Evolutionary conservation across 1,140 invertebrate genomes (phyloP).

Genomic region (Sweltsa coloradensis): DNA sequence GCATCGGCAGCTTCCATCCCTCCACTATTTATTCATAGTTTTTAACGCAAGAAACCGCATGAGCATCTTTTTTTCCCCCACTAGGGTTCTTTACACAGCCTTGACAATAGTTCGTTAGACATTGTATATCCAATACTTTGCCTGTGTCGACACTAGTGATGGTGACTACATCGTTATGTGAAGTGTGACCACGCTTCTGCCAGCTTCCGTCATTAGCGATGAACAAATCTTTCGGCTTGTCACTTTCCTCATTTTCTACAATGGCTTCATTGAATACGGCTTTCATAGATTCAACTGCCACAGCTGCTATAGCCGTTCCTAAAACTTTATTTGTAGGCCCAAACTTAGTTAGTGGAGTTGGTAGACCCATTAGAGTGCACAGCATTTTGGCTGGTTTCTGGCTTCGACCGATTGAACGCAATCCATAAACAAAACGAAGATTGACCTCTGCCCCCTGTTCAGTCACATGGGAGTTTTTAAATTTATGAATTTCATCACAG

Average conservation of each 20-base stretch:
- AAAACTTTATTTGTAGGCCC: conserved; percentile 5
- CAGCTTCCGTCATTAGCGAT: conserved; percentile 12
- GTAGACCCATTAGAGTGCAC: conserved; percentile 8
- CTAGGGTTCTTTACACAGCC: too few species aligned
- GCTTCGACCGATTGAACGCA: conserved; percentile 11
- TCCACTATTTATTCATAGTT: conserved; percentile 14
- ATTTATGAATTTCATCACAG: too few species aligned
- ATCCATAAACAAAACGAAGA: conserved; percentile 8
- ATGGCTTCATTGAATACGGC: conserved; percentile 9
- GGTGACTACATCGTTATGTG: conserved; percentile 10
- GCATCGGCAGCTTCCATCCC: conserved; percentile 11
- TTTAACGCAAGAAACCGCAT: conserved; percentile 1
- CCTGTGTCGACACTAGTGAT: conserved; percentile 9
- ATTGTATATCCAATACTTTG: conserved; percentile 9
- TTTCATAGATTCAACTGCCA: conserved; percentile 10
- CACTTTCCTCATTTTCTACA: conserved; percentile 6
- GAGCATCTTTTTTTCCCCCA: background rate
- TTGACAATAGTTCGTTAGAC: conserved; percentile 11
- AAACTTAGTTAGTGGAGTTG: conserved; percentile 1
- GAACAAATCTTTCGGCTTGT: conserved; percentile 5
- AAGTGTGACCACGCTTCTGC: conserved; percentile 12
- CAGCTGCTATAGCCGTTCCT: conserved; percentile 7
- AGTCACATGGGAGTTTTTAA: too few species aligned
- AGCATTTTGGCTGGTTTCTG: conserved; percentile 6
- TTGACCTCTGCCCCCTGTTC: too few species aligned